Evolutionary conservation across 2,113 vertebrate genomes (phyloP).

Genomic region (Talpa occidentalis): DNA sequence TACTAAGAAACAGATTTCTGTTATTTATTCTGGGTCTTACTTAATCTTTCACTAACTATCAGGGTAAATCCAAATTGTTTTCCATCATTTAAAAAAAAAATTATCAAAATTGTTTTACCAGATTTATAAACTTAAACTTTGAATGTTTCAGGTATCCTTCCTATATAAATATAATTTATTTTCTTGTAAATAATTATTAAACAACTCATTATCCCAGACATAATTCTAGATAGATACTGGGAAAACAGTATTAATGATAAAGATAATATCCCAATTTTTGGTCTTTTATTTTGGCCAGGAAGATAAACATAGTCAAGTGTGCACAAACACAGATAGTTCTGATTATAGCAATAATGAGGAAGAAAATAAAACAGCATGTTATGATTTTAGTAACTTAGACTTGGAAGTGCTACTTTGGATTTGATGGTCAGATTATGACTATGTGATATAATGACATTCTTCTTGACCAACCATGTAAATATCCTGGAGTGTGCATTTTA

Average conservation of each 20-base stretch:
- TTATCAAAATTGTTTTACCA: background rate
- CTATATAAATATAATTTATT: background rate
- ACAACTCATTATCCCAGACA: background rate
- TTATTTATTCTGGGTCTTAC: constrained; percentile 10
- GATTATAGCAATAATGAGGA: rapidly evolving
- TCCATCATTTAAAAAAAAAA: constrained; percentile 14
- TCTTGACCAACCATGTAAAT: background rate
- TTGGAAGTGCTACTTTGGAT: background rate
- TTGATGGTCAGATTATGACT: background rate
- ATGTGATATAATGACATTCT: background rate
- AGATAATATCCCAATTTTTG: background rate
- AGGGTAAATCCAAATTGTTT: background rate
- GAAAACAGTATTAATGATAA: background rate
- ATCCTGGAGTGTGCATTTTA: background rate
- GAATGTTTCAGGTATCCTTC: background rate
- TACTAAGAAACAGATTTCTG: constrained; percentile 29
- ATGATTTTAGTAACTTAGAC: background rate
- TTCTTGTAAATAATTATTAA: background rate
- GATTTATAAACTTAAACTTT: background rate
- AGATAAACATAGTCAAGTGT: background rate
- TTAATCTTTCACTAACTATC: constrained; percentile 38
- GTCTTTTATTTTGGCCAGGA: background rate
- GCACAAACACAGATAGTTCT: background rate
- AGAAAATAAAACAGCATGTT: background rate
- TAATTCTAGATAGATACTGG: background rate